Base-by-base conservation (phyloP, 2,888 invertebrate species). In the Scelioninae gen. 1 region DNA sequence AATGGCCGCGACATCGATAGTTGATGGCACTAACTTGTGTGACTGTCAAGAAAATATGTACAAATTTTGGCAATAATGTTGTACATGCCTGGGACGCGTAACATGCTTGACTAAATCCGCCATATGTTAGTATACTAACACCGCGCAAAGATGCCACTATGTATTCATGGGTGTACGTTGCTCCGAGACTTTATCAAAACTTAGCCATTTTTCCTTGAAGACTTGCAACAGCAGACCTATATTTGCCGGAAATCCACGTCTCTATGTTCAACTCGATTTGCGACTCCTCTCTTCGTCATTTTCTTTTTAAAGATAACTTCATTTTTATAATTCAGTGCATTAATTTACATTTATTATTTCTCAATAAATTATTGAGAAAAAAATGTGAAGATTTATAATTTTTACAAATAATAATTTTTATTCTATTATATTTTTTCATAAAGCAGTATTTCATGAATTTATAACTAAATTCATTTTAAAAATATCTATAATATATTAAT, bases 171-270 rank as follows among this genome's bases (percentile, higher is more conserved):
- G 74, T 85, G 85, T 76, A 79, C 84, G 81, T 82, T 82, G 80
- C 63, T 79, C 58, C 72, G 82, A 79, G 85, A 87, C 87, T 87
- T 87, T 88, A 88, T 89, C 87, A 86, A 88, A 88, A 88, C 78
- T 88, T 88, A 84, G 83, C 83, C 85, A 88, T 88, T 87, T 86
- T 85, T 87, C 85, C 80, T 47, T 34, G 74, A 62, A 38, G 38
- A 51, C 40, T 31, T 62, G 47, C 68, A 13, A 60, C 53, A 58
- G 60, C 23, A 23, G 38, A 16, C 31, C 47, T 66, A 53, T 68
- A 65, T 43, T 55, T 58, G 45, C 38, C 31, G 56, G 58, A 56
- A 80, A 66, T 68, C 31, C 60, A 74, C 65, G 53, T 79, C 53
- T 72, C 45, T 65, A 66, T 66, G 66, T 62, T 47, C 23, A 72